These are phyloP conservation scores for Onychomys torridus DNA, from an alignment of 2,797 vertebrate genomes.

Conservation along the genomic window DNA sequence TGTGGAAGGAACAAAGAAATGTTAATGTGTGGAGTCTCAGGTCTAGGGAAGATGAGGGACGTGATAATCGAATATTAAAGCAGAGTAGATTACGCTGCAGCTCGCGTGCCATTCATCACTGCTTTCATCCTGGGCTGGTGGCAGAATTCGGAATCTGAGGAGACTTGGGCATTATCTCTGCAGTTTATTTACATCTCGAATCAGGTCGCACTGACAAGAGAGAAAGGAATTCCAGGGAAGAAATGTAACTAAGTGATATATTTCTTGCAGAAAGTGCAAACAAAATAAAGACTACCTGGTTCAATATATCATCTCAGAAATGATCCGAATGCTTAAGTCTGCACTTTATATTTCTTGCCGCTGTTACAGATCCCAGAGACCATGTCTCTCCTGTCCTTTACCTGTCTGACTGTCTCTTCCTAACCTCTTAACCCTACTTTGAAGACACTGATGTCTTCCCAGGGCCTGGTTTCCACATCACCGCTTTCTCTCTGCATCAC, in stretches of 20 bases:
- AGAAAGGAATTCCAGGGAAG: conserved; percentile 71
- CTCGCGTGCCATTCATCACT: neutral
- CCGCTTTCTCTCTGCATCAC: neutral
- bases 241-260: conserved; percentile 70
- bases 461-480: neutral
- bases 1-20: conserved; percentile 74
- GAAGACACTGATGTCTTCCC: neutral
- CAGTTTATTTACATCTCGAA: conserved; percentile 78
- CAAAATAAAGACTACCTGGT: conserved; percentile 49
- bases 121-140: neutral
- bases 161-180: conserved; percentile 39
- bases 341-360: neutral
- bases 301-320: conserved; percentile 67
- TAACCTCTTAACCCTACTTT: accelerated
- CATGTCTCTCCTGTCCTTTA: neutral
- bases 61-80: conserved; percentile 65
- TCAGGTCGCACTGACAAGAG: conserved; percentile 68
- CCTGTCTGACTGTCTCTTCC: neutral
- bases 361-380: neutral
- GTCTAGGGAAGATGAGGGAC: conserved; percentile 68
- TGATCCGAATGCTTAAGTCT: neutral
- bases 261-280: conserved; percentile 69
- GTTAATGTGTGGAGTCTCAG: conserved; percentile 48
- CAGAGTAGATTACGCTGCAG: conserved; percentile 41
- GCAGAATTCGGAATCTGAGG: neutral